Base-by-base conservation (phyloP, 2,797 vertebrate species). In the Erithacus rubecula region DNA sequence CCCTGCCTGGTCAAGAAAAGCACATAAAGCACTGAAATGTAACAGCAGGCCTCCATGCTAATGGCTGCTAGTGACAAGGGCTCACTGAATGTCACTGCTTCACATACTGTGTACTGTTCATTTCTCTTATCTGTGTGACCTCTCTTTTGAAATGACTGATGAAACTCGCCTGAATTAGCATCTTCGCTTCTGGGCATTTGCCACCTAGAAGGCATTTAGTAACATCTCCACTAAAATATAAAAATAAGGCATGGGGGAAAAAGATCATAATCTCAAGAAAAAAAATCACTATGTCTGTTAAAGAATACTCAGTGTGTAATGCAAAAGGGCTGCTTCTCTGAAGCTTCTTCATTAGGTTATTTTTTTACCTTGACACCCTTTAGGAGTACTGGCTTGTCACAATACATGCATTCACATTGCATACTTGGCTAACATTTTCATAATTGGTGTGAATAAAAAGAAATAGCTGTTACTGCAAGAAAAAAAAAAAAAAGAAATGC, bases 41-140 rank as follows among this genome's bases (percentile, higher is more conserved):
- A 97, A 88, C 86, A 95, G 96, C 93, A 88, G 95, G 83, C 93
- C 92, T 93, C 97, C 96, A 97, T 95, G 95, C 95, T 97, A 96
- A 98, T 97, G 94, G 94, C 89, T 89, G 84, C 78, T 71, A 41
- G 93, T 94, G 97, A 98, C 98, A 98, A 98, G 97, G 96, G 97
- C 96, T 97, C 95, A 81, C 5, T 96, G 95, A 97, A 98, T 97
- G 97, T 97, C 97, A 98, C 95, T 65, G 91, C 91, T 94, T 90
- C 93, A 77, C 82, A 92, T 80, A 96, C 80, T 78, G 93, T 68
- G 79, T 67, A 78, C 80, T 96, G 96, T 71, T 96, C 95, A 89
- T 95, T 97, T 94, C 96, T 96, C 97, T 98, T 97, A 97, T 96
- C 96, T 96, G 5, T 62, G 90, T 96, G 95, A 97, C 93, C 95